phyloP scores from a whole-genome alignment of 2,888 invertebrate genomes.

The Plagiodera versicolora region DNA sequence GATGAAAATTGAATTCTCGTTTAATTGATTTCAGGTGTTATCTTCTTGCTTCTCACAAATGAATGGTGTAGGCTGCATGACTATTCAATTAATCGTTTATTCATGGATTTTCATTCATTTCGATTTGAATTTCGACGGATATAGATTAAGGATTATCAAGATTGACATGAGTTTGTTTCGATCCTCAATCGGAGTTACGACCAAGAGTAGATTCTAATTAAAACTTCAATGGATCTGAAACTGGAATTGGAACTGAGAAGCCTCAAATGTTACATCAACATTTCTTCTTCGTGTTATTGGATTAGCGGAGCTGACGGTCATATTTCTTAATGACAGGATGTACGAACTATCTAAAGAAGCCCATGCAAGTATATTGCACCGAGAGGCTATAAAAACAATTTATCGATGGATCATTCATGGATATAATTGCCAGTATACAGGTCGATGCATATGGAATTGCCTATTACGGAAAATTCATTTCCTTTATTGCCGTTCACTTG shows the following conservation, averaged over 20 bases:
- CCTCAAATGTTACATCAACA: no score
- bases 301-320: neutral
- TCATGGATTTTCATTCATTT: neutral
- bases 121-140: no score
- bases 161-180: no score
- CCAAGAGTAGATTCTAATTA: no score
- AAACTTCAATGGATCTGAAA: no score
- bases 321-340: slow-evolving; percentile 20
- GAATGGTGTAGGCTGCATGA: neutral
- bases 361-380: slow-evolving; percentile 21
- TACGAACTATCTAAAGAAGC: slow-evolving; percentile 23
- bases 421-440: slow-evolving; percentile 22
- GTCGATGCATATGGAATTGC: slow-evolving; percentile 24
- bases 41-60: slow-evolving; percentile 6
- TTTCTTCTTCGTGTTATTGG: no score
- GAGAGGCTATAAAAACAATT: slow-evolving; percentile 22
- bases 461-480: slow-evolving; percentile 22
- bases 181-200: no score
- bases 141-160: no score
- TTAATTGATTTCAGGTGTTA: slow-evolving; percentile 17
- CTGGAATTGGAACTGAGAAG: no score
- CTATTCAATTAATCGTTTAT: slow-evolving; percentile 11
- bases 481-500: slow-evolving; percentile 20
- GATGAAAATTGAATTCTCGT: slow-evolving; percentile 15
- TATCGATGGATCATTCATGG: slow-evolving; percentile 25